Base-by-base conservation (phyloP, 30 jellyfish, hydroid and myxozoan genomes). In the Hydractinia symbiolongicarpus region DNA sequence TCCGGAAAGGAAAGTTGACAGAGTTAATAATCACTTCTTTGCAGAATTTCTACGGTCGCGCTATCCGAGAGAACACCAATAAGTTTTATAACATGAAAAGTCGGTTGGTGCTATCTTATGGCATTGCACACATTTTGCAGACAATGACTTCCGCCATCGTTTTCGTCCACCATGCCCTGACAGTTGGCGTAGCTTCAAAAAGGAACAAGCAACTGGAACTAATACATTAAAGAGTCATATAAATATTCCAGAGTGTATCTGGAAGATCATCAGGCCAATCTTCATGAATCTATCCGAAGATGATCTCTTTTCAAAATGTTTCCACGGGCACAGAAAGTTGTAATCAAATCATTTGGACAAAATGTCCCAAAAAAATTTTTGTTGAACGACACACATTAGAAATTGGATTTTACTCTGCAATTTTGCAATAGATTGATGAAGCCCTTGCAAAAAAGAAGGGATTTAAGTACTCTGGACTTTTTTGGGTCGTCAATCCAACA, bases 1-100 rank as follows among this genome's bases (percentile, higher is more conserved):
- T 81, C 88, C 6, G 84, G 83, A 8, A 67, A 79, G 84, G 85
- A 9, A 82, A 57, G 74, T 62, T 82, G 73, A 70, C 90, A 9
- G 86, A 72, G 9, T 54, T 30, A 70, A 70, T 55, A 4, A 73
- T 72, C 52, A 82, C 54, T 56, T 56, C 84, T 55, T 9, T 82
- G 84, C 90, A 82, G 53, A 82, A 44, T 44, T 56, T 7, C 67
- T 82, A 14, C 73, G 90, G 90, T 7, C 40, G 69, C 67, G 89
- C 89, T 15, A 71, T 81, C 44, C 13, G 89, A 7, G 57, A 73
- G 71, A 73, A 83, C 66, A 58, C 30, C 9, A 71, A 66, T 58
- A 1, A 58, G 50, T 76, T 9, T 83, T 52, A 30, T 44, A 51
- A 50, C 67, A 62, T 80, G 72, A 82, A 72, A 82, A 54, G 57